These are phyloP conservation scores for Antheraea mylitta DNA, from an alignment of 1,140 invertebrate species.

Conservation along the genomic window DNA sequence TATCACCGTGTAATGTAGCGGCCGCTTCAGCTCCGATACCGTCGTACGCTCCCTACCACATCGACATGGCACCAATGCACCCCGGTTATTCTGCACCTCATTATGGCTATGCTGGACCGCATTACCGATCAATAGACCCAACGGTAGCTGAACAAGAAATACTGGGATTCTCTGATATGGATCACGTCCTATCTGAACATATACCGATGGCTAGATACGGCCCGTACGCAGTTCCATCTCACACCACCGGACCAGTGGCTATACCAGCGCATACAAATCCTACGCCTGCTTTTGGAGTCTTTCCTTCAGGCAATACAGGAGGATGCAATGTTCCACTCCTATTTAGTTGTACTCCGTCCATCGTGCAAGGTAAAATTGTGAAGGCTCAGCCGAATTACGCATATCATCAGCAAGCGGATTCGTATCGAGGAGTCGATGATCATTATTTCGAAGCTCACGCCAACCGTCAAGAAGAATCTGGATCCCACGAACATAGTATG, in stretches of 20 bases:
- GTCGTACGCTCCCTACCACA: slow-evolving; percentile 22
- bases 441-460: slow-evolving; percentile 22
- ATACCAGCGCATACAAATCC: slow-evolving; percentile 7
- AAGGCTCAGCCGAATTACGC: slow-evolving; percentile 21
- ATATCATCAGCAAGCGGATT: slow-evolving; percentile 6
- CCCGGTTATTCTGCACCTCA: slow-evolving; percentile 19
- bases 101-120: slow-evolving; percentile 35
- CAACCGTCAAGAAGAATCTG: slow-evolving; percentile 19
- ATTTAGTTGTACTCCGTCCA: slow-evolving; percentile 57
- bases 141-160: slow-evolving; percentile 29
- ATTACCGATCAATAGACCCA: slow-evolving; percentile 42
- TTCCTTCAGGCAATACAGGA: slow-evolving; percentile 48
- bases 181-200: slow-evolving; percentile 32
- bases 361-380: slow-evolving; percentile 45
- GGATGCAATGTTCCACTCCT: slow-evolving; percentile 54
- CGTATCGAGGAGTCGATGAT: slow-evolving; percentile 38
- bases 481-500: slow-evolving; percentile 22
- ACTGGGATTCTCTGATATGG: slow-evolving; percentile 47
- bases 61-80: slow-evolving; percentile 20
- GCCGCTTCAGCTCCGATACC: slow-evolving; percentile 19
- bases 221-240: slow-evolving; percentile 23
- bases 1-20: slow-evolving; percentile 26
- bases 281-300: slow-evolving; percentile 44
- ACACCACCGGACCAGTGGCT: not conserved
- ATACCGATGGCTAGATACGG: slow-evolving; percentile 37